Evolutionary conservation across 2,797 vertebrate genomes (phyloP), one percentile per base, ranked within the genome.

Genomic region (Alfaro cultratus): DNA sequence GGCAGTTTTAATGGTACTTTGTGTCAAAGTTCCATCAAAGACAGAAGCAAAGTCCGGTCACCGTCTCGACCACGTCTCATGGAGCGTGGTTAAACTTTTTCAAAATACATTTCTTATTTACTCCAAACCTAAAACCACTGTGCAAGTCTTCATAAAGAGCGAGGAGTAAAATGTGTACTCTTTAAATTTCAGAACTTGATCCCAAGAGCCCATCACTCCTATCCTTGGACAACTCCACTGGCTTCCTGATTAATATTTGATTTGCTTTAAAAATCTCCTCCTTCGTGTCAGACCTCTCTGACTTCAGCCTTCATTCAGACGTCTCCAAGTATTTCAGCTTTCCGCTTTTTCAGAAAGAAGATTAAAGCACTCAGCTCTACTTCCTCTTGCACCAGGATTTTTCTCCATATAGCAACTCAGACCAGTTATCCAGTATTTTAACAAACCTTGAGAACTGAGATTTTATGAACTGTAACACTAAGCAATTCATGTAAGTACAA

Each of bases 1-100:
- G 82, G 82, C 85, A 68, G 80, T 91, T 91, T 89, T 89, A 86
- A 90, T 85, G 85, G 77, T 47, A 84, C 83, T 86, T 80, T 55
- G 79, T 75, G 77, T 81, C 76, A 46, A 72, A 85, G 78, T 81
- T 87, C 79, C 29, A 81, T 80, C 79, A 47, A 43, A 71, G 84
- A 64, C 53, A 41, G 73, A 86, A 46, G 73, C 0, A 1, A 78
- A 3, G 75, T 75, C 79, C 77, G 36, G 84, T 89, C 88, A 87
- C 85, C 76, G 85, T 90, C 76, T 76, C 79, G 84, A 79, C 36
- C 72, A 73, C 62, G 36, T 31, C 29, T 47, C n/a, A 7, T 29
- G 13, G 2, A 72, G 26, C 43, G 0, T 8, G 5, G 8, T 67
- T 51, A 45, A 7, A 34, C 73, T 36, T 68, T 11, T 26, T 11